These are phyloP conservation scores for Rousettus leschenaultii DNA, from an alignment of 2,113 vertebrate genomes.

Conservation along the genomic window DNA sequence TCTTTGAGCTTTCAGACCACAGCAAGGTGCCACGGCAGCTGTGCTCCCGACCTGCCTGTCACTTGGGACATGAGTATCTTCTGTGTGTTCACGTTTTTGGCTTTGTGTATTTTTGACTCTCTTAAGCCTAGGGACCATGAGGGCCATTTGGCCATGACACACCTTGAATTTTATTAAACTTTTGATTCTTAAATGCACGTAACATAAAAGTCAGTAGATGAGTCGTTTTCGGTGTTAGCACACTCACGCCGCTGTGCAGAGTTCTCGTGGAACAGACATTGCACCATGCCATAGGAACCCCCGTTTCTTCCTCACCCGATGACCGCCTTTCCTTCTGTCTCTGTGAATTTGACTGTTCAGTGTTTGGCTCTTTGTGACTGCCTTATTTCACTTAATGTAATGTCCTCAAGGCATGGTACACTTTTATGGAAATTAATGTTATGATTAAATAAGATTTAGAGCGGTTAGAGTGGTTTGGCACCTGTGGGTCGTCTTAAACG, in stretches of 20 bases:
- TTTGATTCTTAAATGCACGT: not conserved
- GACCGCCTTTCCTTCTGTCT: not conserved
- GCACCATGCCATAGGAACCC: not conserved
- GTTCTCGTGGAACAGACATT: not conserved
- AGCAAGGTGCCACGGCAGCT: not conserved
- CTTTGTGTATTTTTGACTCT: not conserved
- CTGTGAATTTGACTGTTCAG: not conserved
- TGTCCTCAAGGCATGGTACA: not conserved
- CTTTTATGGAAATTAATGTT: not conserved
- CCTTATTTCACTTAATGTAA: not conserved
- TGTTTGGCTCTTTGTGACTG: not conserved
- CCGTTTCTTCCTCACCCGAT: fast-evolving
- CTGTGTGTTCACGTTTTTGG: not conserved
- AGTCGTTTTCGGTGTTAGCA: not conserved
- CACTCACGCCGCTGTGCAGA: not conserved
- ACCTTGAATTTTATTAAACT: not conserved
- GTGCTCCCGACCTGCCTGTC: not conserved
- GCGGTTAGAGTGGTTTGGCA: not conserved
- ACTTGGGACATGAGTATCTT: not conserved
- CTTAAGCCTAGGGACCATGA: not conserved
- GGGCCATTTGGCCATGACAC: not conserved
- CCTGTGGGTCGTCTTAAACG: not conserved
- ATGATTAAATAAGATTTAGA: not conserved
- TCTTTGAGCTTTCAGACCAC: not conserved
- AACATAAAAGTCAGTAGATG: not conserved